Conservation (phyloP, 2,888 invertebrate genomes). For the Epinotia bilunana region DNA sequence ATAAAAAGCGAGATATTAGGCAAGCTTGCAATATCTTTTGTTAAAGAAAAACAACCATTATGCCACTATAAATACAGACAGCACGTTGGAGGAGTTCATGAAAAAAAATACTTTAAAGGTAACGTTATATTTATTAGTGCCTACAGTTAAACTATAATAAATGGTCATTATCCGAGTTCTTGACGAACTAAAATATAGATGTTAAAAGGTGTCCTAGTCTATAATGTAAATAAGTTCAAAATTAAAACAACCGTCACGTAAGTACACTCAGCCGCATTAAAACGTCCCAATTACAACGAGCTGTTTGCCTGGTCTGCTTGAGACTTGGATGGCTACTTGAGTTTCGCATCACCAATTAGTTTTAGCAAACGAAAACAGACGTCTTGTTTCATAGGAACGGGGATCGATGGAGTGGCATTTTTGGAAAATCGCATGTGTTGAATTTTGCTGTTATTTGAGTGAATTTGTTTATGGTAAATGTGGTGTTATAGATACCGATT, state of each 20-base stretch:
- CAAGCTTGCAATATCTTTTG: neutral
- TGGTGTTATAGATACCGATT: too few species aligned
- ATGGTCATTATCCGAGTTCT: too few species aligned
- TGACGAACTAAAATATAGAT: neutral
- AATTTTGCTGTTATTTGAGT: neutral
- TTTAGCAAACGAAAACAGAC: constrained; percentile 75
- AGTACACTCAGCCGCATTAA: constrained; percentile 56
- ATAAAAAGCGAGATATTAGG: constrained; percentile 15
- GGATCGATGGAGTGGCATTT: constrained; percentile 11
- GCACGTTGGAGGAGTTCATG: neutral
- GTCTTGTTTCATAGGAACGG: constrained; percentile 51
- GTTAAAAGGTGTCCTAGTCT: neutral
- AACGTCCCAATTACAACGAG: constrained; percentile 67
- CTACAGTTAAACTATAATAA: too few species aligned
- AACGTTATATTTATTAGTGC: neutral
- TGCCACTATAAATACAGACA: neutral
- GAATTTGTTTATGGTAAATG: neutral
- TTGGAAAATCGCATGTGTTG: neutral
- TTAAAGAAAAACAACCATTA: neutral
- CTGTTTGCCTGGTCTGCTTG: constrained; percentile 71
- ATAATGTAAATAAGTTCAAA: constrained; percentile 6
- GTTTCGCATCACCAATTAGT: constrained; percentile 83
- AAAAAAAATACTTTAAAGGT: neutral
- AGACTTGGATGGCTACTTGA: constrained; percentile 80
- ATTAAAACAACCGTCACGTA: constrained; percentile 21